Percentiles rank a stretch among this genome's conserved stretches.
phyloP scores from a whole-genome alignment of 2,113 vertebrate genomes.

The Hippopotamus amphibius region DNA sequence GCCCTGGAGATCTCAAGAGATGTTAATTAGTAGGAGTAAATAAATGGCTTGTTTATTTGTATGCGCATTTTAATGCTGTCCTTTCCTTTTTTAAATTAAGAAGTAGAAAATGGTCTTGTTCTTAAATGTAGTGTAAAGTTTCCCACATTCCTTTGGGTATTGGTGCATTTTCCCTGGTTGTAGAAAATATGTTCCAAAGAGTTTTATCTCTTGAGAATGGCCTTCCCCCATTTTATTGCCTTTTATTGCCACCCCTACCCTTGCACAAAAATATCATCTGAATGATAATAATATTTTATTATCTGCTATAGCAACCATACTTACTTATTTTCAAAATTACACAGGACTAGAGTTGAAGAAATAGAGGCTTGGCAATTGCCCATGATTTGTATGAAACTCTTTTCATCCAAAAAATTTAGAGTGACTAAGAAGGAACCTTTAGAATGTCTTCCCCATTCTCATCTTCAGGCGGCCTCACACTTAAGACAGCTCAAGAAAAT shows the following conservation, averaged over 20 bases:
- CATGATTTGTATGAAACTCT: conserved; percentile 56
- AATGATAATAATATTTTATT: conserved; percentile 48
- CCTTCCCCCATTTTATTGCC: conserved; percentile 14
- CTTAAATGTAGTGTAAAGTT: conserved; percentile 72
- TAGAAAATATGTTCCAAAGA: conserved; percentile 62
- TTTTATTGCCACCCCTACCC: not conserved
- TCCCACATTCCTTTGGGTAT: conserved; percentile 63
- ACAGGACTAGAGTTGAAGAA: conserved; percentile 29
- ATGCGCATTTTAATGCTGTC: conserved; percentile 74
- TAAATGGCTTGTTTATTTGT: conserved; percentile 77
- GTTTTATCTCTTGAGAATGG: conserved; percentile 39
- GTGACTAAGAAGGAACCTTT: conserved; percentile 24
- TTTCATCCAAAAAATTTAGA: conserved; percentile 27
- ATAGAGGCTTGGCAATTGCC: not conserved
- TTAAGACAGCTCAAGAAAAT: conserved; percentile 45
- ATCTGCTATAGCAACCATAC: not conserved
- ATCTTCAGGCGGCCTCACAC: not conserved
- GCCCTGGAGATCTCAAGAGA: conserved; percentile 71
- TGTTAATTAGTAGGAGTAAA: conserved; percentile 81
- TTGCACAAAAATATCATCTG: not conserved
- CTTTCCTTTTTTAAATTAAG: conserved; percentile 76
- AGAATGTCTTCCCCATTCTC: conserved; percentile 13
- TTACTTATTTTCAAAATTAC: conserved; percentile 45
- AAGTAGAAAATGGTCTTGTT: conserved; percentile 71
- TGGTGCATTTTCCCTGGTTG: conserved; percentile 62